Evolutionary conservation across 1,140 invertebrate genomes (phyloP), one percentile per base, ranked within the genome.

Genomic region (Bombus polaris): DNA sequence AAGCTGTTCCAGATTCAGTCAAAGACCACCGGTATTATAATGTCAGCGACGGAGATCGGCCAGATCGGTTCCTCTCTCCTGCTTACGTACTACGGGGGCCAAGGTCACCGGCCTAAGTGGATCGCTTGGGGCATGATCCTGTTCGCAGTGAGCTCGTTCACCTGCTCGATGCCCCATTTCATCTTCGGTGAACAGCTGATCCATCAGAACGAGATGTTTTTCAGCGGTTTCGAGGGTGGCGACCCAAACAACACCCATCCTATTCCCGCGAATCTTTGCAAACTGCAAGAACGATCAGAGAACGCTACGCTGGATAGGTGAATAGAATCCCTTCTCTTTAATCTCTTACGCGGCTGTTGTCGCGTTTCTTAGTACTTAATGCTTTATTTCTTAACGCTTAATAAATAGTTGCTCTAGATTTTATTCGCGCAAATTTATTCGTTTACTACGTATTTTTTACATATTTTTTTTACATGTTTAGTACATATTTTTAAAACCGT

Each of bases 1-100:
- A 99, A 99, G 95, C 96, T 99, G 57, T 99, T 99, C 94, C 98
- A 98, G 96, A 98, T 99, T 72, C 98, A 99, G 92, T 99, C 98
- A 77, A 98, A 98, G 94, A 98, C 98, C 12, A 99, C 98, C 0
- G 99, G 98, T 0, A 97, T 98, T 68, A 97, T 99, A 88, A 97
- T 99, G 96, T 98, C 98, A 80, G 98, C 98, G 18, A 99, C 98
- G 37, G 99, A 99, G 94, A 98, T 99, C 90, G 99, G 99, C 2
- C 98, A 99, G 94, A 99, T 99, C 86, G 97, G 97, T 70, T 98
- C 97, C 28, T 98, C 98, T 32, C 95, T 99, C 77, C 95, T 99
- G 89, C 95, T 99, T 74, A 99, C 98, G 9, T 99, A 99, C 93
- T 98, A 98, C 93, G 98, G 98, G 4, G 98, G 98, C 4, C 97